Evolutionary conservation across 2,113 vertebrate genomes (phyloP).

Genomic region (Aptenodytes forsteri): DNA sequence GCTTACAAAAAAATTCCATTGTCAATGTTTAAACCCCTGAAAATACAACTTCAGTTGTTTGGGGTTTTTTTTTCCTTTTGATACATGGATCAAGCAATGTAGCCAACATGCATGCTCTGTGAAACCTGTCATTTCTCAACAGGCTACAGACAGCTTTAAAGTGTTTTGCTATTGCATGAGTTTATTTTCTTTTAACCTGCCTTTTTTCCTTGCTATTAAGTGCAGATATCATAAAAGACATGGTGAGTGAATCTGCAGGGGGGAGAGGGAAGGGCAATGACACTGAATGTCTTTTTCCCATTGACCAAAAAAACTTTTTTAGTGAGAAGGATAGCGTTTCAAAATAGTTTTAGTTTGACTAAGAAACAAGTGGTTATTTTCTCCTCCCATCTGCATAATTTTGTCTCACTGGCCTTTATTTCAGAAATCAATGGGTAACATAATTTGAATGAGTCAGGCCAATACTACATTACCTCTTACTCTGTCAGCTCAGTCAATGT

Average conservation of each 20-base stretch:
- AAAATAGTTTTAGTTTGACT: neutral
- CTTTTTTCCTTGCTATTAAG: neutral
- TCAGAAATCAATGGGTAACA: neutral
- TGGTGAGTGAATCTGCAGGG: neutral
- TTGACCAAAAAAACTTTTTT: neutral
- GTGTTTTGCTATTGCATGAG: neutral
- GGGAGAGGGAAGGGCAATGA: neutral
- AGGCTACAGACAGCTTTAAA: constrained; percentile 10
- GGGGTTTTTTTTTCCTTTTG: neutral
- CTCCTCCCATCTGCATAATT: neutral
- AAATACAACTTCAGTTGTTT: neutral
- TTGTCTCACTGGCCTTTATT: neutral
- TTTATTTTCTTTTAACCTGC: neutral
- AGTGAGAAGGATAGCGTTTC: neutral
- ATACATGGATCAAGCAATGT: neutral
- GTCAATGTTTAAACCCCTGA: neutral
- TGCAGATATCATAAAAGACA: neutral
- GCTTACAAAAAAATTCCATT: neutral
- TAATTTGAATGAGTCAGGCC: neutral
- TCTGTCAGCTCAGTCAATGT: neutral
- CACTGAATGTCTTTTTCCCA: neutral
- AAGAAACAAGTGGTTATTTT: neutral
- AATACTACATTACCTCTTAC: neutral
- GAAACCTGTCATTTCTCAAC: constrained; percentile 33
- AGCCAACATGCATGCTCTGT: neutral